These are phyloP conservation scores for Melinaea menophilus DNA, from an alignment of 2,888 invertebrate genomes.

Conservation along the genomic window DNA sequence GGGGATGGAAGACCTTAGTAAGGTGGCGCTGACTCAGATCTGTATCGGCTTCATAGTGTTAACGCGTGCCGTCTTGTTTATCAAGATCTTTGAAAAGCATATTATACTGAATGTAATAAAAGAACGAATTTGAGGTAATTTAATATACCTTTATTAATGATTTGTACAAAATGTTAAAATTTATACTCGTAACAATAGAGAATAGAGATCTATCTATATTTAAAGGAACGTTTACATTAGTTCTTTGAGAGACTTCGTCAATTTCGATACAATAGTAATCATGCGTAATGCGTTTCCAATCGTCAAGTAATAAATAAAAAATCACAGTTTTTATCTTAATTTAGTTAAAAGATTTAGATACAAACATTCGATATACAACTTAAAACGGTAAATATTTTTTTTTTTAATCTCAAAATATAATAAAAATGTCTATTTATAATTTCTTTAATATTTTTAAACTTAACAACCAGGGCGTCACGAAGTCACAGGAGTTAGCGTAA, in stretches of 20 bases:
- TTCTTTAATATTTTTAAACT: constrained; percentile 70
- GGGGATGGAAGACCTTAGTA: constrained; percentile 39
- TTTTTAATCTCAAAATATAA: constrained; percentile 59
- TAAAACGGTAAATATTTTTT: constrained; percentile 48
- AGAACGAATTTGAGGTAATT: no score
- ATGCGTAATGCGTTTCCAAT: constrained; percentile 41
- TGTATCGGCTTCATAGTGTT: not conserved
- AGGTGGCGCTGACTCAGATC: constrained; percentile 49
- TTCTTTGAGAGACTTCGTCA: constrained; percentile 58
- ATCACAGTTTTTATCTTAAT: constrained; percentile 74
- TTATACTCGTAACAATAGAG: constrained; percentile 54
- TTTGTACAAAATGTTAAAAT: no score
- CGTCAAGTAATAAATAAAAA: constrained; percentile 69
- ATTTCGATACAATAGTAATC: constrained; percentile 28
- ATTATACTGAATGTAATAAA: no score
- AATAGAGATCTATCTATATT: constrained; percentile 74
- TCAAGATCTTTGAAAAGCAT: no score
- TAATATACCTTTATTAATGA: no score
- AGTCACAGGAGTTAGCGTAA: constrained; percentile 32
- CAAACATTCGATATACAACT: constrained; percentile 39
- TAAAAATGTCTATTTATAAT: constrained; percentile 48
- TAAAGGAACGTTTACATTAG: constrained; percentile 74
- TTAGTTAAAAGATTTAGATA: constrained; percentile 58
- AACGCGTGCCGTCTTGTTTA: no score
- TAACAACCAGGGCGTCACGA: constrained; percentile 55